Percentiles rank a stretch among this genome's conserved stretches.
These are phyloP conservation scores for Agrotis ipsilon DNA, from an alignment of 2,888 invertebrate genomes.

Conservation along the genomic window DNA sequence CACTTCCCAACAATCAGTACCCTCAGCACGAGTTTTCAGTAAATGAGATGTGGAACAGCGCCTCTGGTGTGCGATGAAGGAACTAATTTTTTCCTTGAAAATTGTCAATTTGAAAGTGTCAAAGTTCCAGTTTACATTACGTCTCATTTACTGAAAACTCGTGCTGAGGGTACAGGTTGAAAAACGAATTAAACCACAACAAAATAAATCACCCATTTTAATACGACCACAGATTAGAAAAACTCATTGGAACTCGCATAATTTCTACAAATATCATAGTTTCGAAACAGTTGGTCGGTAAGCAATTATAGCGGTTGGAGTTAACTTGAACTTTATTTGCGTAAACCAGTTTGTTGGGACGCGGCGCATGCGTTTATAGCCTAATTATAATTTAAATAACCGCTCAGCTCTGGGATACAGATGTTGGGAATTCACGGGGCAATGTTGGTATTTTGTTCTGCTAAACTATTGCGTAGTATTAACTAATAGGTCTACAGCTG, in stretches of 20 bases:
- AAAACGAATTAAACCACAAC: conserved; percentile 40
- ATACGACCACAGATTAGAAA: conserved; percentile 48
- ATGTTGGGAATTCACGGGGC: conserved; percentile 14
- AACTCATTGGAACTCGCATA: conserved; percentile 45
- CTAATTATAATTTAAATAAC: conserved; percentile 63
- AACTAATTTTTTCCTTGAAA: no score
- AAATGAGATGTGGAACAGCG: no score
- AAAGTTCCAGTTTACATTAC: no score
- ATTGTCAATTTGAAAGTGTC: no score
- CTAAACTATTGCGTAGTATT: neutral
- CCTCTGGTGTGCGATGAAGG: no score
- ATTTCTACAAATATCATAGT: conserved; percentile 55
- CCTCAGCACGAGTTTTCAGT: no score
- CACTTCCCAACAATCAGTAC: neutral
- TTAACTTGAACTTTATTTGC: conserved; percentile 65
- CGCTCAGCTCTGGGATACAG: conserved; percentile 37
- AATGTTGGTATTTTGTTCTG: conserved; percentile 13
- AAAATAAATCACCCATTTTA: conserved; percentile 47
- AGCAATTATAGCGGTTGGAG: conserved; percentile 53
- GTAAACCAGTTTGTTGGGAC: conserved; percentile 55
- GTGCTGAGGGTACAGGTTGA: no score
- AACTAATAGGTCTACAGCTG: neutral
- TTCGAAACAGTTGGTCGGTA: conserved; percentile 42
- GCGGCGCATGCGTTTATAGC: conserved; percentile 54
- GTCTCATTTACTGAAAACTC: no score